Evolutionary conservation across 2,888 invertebrate genomes (phyloP), one percentile per base, ranked within the genome.

Genomic region (Microplitis deprimator): DNA sequence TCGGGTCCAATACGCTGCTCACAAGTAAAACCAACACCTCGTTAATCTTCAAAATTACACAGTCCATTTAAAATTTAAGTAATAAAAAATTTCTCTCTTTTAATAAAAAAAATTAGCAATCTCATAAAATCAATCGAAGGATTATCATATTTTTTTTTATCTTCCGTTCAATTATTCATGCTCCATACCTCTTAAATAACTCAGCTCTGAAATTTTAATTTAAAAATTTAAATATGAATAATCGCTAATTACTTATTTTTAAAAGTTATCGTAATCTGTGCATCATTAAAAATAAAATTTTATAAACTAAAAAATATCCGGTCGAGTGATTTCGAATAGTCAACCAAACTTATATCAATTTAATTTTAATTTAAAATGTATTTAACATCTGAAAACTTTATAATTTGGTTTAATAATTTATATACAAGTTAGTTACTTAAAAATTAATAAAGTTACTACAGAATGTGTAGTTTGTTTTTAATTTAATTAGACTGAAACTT

Each of bases 1-100:
- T 80, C 79, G 75, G 77, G 76, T 74, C 78, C 39, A 72, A 77
- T 50, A 50, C 50, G 50, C 4, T 13, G 5, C 8, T 50, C 50
- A 62, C 62, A 50, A 50, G 4, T 50, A 13, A 50, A 50, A 50
- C 13, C 8, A 50, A 50, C 50, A 1, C 50, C 13, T 13, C 7
- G 10, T 50, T 10, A 50, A 50, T 50, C 50, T 13, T 2, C 50
- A 50, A 13, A 50, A 50, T 50, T 8, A 50, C 13, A 50, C 50
- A 50, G 10, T 50, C 13, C 13, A 13, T 50, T 50, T 13, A 8
- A 13, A 50, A 50, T 50, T 50, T 50, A 29, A 29, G 29, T 29
- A 29, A 29, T 29, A 29, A 29, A 29, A 29, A 29, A 29, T 29
- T 29, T 29, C 29, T 2, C 4, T 0, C 29, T 29, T 29, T 29